Evolutionary conservation across 2,888 invertebrate species (phyloP).

Genomic region (Heteropelma amictum): DNA sequence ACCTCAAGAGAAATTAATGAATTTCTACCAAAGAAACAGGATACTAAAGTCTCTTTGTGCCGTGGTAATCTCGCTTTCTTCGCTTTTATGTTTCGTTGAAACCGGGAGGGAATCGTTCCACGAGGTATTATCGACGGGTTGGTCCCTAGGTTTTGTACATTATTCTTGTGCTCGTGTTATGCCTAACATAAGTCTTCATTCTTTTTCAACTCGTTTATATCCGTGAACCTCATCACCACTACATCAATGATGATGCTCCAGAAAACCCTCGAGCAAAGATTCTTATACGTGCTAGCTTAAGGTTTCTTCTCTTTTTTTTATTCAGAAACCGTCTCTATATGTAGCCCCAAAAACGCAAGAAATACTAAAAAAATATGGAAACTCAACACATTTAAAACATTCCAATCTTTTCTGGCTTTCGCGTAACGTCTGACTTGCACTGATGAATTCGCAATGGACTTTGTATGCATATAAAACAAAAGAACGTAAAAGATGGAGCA

Average conservation of each 20-base stretch:
- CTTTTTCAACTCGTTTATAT: not conserved
- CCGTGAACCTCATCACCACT: conserved; percentile 17
- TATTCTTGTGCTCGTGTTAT: conserved; percentile 11
- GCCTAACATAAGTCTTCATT: not conserved
- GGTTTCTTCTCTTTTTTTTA: not conserved
- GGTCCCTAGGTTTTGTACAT: conserved; percentile 20
- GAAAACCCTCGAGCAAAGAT: not conserved
- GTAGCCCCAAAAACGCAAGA: no score
- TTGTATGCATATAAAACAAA: not conserved
- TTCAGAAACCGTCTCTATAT: no score
- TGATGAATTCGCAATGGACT: conserved; percentile 42
- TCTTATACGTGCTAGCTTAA: conserved; percentile 2
- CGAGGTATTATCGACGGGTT: not conserved
- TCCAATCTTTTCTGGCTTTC: not conserved
- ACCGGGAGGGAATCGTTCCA: not conserved
- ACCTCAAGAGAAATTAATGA: not conserved
- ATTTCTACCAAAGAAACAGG: not conserved
- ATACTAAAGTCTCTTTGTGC: conserved; percentile 19
- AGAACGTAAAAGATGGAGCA: conserved; percentile 1
- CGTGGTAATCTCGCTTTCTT: conserved; percentile 8
- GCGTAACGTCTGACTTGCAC: conserved; percentile 9
- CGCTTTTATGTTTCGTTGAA: conserved; percentile 10
- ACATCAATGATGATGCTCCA: conserved; percentile 10
- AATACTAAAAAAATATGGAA: not conserved
- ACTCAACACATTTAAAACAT: not conserved